Evolutionary conservation across 2,888 invertebrate species (phyloP), one percentile per base, ranked within the genome.

Genomic region (Abrostola tripartita): DNA sequence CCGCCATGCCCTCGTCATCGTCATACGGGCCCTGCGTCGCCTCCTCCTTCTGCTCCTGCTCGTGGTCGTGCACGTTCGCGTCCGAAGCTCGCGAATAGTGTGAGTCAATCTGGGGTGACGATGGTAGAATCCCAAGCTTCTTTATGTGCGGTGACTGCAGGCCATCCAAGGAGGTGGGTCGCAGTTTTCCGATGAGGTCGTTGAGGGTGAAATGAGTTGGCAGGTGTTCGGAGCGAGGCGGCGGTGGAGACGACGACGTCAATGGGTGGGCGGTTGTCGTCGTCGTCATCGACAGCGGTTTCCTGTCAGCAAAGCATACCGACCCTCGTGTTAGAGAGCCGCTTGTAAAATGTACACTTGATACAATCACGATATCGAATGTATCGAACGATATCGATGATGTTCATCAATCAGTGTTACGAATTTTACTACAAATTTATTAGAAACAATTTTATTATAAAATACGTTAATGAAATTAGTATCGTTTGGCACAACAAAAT

Each of bases 21-120:
- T 96, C 96, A 83, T 96, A 96, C 2, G 96, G 96, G 11, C 96
- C 96, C 81, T 96, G 95, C 52, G 96, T 96, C 64, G 92, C 87
- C 73, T 91, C 90, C 81, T 94, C 95, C 71, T 92, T 92, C 67
- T 90, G 90, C 67, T 91, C 90, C 68, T 91, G 88, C 72, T 91
- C 92, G 68, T 91, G 90, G 50, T 91, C 93, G 75, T 92, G 92
- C 54, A 91, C 82, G 60, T 95, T 95, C 37, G 94, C 92, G 70
- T 94, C 94, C 4, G 94, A 84, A 49, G 94, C 94, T 12, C 95
- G 95, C 64, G 95, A 95, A 85, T 96, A 96, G 76, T 96, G 95
- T 50, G 95, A 95, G 80, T 96, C 92, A 69, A 96, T 95, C 84
- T 96, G 95, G 40, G 95, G 96, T 36, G 95, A 94, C 59, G 95